phyloP scores from a whole-genome alignment of 2,888 invertebrate genomes.

The Schizaphis graminum region DNA sequence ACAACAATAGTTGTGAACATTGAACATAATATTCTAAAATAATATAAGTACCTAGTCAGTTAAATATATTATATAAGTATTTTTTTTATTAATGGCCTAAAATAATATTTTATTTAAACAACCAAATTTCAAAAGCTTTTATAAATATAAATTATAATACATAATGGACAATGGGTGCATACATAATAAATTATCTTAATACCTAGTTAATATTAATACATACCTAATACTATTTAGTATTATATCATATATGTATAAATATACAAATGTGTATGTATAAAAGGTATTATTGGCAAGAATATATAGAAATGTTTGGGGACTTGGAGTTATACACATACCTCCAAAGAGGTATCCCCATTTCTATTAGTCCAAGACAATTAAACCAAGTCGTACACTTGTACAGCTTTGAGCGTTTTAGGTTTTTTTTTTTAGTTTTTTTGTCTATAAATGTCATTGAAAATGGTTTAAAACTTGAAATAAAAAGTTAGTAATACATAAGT shows the following conservation, averaged over 20 bases:
- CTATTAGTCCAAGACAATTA: neutral
- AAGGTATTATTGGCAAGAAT: too few species aligned
- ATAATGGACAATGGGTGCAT: neutral
- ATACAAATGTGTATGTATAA: too few species aligned
- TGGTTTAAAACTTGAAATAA: too few species aligned
- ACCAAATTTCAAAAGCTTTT: neutral
- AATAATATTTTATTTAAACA: neutral
- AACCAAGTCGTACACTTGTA: too few species aligned
- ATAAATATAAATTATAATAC: slow-evolving; percentile 12
- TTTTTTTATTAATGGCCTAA: neutral
- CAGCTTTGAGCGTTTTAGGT: too few species aligned
- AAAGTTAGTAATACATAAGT: too few species aligned
- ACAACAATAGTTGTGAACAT: neutral
- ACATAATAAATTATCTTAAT: neutral
- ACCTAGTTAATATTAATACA: too few species aligned
- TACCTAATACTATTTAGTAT: too few species aligned
- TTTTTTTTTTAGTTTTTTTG: too few species aligned
- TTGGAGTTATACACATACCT: neutral
- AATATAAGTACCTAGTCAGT: neutral
- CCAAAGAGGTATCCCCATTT: neutral
- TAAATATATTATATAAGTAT: neutral
- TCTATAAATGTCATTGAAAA: too few species aligned
- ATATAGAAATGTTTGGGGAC: neutral
- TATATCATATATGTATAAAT: too few species aligned
- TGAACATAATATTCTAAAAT: neutral